Evolutionary conservation across 2,113 vertebrate species (phyloP).

Genomic region (Daphoenositta chrysoptera): DNA sequence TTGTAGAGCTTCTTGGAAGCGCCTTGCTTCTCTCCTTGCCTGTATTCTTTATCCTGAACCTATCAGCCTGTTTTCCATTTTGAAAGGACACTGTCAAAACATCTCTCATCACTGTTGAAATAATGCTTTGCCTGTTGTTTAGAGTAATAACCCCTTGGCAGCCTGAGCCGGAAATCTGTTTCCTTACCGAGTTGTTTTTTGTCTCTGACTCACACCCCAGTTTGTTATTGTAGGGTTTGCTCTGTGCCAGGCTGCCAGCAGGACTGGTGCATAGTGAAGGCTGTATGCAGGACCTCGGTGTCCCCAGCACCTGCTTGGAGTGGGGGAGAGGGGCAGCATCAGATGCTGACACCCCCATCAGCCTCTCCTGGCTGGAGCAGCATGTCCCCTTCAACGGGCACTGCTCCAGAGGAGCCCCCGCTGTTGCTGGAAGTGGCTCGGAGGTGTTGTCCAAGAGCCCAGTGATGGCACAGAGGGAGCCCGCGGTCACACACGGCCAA

Average conservation of each 20-base stretch:
- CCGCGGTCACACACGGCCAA: accelerated
- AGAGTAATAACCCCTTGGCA: slow-evolving; percentile 62
- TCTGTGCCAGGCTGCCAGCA: slow-evolving; percentile 36
- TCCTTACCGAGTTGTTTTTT: slow-evolving; percentile 61
- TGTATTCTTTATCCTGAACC: neutral
- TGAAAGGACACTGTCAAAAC: slow-evolving; percentile 57
- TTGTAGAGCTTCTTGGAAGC: neutral
- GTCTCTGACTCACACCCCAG: slow-evolving; percentile 53
- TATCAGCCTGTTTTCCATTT: slow-evolving; percentile 47
- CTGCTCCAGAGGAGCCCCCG: accelerated
- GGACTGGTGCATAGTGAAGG: neutral
- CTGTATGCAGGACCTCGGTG: neutral
- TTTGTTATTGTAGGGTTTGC: slow-evolving; percentile 64
- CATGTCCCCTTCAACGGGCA: accelerated
- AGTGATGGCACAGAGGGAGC: neutral
- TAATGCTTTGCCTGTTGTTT: slow-evolving; percentile 59
- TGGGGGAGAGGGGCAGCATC: neutral
- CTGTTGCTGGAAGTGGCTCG: neutral
- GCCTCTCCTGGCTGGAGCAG: neutral
- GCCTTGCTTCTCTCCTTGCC: neutral
- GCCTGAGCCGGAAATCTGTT: slow-evolving; percentile 61
- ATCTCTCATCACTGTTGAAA: slow-evolving; percentile 63
- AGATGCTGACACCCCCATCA: neutral
- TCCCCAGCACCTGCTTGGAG: neutral
- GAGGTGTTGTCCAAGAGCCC: neutral